These are phyloP conservation scores for Orchesella flavescens DNA, from an alignment of 2,888 invertebrate species.

Conservation along the genomic window DNA sequence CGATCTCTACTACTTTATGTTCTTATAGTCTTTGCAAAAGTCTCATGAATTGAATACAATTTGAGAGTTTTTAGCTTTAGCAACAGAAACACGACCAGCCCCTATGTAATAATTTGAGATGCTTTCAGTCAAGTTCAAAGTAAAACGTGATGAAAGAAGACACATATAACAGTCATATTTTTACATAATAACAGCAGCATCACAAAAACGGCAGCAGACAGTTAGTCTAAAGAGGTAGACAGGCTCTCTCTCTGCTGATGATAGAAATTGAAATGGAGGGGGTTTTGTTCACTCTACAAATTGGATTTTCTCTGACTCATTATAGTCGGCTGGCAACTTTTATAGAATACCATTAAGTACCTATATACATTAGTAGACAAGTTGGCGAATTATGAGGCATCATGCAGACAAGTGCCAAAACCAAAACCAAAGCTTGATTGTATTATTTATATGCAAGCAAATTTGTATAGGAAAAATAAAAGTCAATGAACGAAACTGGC, in stretches of 20 bases:
- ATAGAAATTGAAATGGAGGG: conserved; percentile 38
- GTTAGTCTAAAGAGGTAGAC: conserved; percentile 14
- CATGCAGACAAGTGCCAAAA: conserved; percentile 32
- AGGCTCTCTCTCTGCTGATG: conserved; percentile 23
- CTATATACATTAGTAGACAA: not conserved
- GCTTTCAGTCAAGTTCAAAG: conserved; percentile 8
- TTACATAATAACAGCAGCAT: not conserved
- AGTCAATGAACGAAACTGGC: conserved; percentile 39
- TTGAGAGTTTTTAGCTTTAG: no score
- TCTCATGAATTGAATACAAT: no score
- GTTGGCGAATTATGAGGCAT: conserved; percentile 20
- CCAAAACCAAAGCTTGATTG: conserved; percentile 21
- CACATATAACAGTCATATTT: conserved; percentile 24
- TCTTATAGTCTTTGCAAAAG: not conserved
- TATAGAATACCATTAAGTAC: not conserved
- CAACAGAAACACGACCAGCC: not conserved
- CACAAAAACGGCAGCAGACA: conserved; percentile 28
- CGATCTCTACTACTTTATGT: not conserved
- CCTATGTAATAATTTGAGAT: not conserved
- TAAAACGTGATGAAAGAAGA: conserved; percentile 43
- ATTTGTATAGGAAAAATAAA: not conserved
- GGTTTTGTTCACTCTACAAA: conserved; percentile 21
- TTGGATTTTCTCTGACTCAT: conserved; percentile 44
- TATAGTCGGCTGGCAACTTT: not conserved
- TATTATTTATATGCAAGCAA: no score